Evolutionary conservation across 2,888 invertebrate genomes (phyloP).

Genomic region (Lepidocyrtoides sp.): DNA sequence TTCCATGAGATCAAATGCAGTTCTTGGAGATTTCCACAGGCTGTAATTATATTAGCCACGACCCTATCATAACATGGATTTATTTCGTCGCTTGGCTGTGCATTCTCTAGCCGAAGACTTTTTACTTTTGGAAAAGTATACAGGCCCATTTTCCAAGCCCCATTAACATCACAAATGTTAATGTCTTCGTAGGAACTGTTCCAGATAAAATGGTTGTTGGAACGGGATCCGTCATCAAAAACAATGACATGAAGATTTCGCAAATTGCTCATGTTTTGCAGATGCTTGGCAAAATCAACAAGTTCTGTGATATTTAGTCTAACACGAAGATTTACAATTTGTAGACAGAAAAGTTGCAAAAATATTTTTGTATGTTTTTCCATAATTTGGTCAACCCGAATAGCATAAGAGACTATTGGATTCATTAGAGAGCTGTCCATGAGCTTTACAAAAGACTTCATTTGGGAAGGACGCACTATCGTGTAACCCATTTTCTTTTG

Average conservation of each 20-base stretch:
- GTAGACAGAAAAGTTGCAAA: slow-evolving; percentile 48
- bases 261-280: slow-evolving; percentile 71
- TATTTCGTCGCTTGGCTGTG: slow-evolving; percentile 53
- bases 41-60: slow-evolving; percentile 68
- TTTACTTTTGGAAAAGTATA: slow-evolving; percentile 61
- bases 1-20: slow-evolving; percentile 74
- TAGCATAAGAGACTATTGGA: slow-evolving; percentile 77
- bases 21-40: slow-evolving; percentile 58
- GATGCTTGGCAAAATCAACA: slow-evolving; percentile 55
- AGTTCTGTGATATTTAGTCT: slow-evolving; percentile 70
- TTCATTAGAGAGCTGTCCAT: slow-evolving; percentile 72
- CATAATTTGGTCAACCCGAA: slow-evolving; percentile 63
- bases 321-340: slow-evolving; percentile 71
- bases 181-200: not conserved
- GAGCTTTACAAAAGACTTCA: slow-evolving; percentile 70
- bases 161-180: slow-evolving; percentile 39
- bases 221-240: slow-evolving; percentile 33
- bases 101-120: slow-evolving; percentile 69
- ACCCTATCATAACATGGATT: slow-evolving; percentile 63
- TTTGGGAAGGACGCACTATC: slow-evolving; percentile 67
- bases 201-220: not conserved
- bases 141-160: slow-evolving; percentile 58
- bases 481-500: slow-evolving; percentile 33
- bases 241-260: slow-evolving; percentile 70
- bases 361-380: slow-evolving; percentile 41